Conservation (phyloP, 2,888 invertebrate genomes). For the Muscina levida region DNA sequence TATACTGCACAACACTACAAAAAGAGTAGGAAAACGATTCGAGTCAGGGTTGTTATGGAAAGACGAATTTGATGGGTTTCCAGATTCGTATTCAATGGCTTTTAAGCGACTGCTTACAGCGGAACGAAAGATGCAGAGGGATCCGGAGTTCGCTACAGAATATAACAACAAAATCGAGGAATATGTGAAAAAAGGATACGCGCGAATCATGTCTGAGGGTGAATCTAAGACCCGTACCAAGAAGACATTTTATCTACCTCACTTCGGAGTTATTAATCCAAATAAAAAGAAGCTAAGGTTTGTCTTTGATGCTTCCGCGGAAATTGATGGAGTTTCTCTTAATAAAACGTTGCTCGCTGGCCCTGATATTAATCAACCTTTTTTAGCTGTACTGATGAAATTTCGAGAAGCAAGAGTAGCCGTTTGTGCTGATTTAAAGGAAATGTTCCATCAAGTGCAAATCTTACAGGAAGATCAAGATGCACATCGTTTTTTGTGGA, state of each 20-base stretch:
- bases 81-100: conserved; percentile 42
- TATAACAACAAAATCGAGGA: conserved; percentile 45
- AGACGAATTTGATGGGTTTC: background rate
- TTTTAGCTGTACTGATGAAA: conserved; percentile 33
- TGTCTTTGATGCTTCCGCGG: conserved; percentile 36
- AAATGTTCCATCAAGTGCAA: conserved; percentile 69
- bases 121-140: conserved; percentile 52
- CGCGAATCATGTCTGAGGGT: conserved; percentile 15
- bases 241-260: conserved; percentile 69
- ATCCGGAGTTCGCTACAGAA: conserved; percentile 31
- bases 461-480: conserved; percentile 69
- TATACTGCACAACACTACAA: background rate
- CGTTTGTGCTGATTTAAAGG: conserved; percentile 14
- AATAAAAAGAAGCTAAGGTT: conserved; percentile 63
- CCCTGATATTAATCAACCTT: conserved; percentile 30
- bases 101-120: conserved; percentile 38
- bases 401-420: conserved; percentile 23
- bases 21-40: background rate
- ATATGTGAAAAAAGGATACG: conserved; percentile 52
- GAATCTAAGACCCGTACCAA: conserved; percentile 14
- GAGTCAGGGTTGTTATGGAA: conserved; percentile 39
- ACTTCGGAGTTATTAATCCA: conserved; percentile 64
- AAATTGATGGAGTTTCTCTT: conserved; percentile 32
- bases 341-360: conserved; percentile 21
- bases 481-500: conserved; percentile 66